Conservation (phyloP, 2,113 vertebrate species). For the Barbus barbus region DNA sequence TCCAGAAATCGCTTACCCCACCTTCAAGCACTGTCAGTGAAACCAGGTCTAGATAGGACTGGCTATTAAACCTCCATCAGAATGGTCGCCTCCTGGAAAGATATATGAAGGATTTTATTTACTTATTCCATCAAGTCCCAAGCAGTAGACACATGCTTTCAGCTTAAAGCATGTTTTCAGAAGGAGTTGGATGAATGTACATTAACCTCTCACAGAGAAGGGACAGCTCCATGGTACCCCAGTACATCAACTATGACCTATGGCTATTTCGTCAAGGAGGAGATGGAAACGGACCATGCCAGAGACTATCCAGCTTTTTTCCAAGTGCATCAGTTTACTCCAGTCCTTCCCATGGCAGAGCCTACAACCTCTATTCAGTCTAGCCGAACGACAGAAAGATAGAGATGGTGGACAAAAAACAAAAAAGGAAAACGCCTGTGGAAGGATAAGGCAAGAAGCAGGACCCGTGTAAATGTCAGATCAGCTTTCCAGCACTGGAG, state of each 20-base stretch:
- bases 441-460: too few relatives aligned
- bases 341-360: background rate
- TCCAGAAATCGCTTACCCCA: too few relatives aligned
- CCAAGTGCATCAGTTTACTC: background rate
- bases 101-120: background rate
- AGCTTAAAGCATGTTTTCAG: background rate
- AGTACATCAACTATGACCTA: background rate
- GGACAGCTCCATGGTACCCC: background rate
- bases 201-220: background rate
- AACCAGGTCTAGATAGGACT: background rate
- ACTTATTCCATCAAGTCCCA: background rate
- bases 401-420: too few relatives aligned
- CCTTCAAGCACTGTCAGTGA: background rate
- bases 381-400: too few relatives aligned
- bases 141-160: background rate
- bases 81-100: background rate
- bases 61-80: background rate
- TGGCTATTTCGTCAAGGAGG: background rate
- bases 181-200: background rate
- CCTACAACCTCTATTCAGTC: too few relatives aligned
- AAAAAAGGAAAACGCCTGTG: too few relatives aligned
- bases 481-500: too few relatives aligned
- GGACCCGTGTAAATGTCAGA: too few relatives aligned
- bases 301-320: background rate
- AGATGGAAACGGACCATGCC: background rate